phyloP scores from a whole-genome alignment of 2,113 vertebrate species.

The Psittacara wagleri region DNA sequence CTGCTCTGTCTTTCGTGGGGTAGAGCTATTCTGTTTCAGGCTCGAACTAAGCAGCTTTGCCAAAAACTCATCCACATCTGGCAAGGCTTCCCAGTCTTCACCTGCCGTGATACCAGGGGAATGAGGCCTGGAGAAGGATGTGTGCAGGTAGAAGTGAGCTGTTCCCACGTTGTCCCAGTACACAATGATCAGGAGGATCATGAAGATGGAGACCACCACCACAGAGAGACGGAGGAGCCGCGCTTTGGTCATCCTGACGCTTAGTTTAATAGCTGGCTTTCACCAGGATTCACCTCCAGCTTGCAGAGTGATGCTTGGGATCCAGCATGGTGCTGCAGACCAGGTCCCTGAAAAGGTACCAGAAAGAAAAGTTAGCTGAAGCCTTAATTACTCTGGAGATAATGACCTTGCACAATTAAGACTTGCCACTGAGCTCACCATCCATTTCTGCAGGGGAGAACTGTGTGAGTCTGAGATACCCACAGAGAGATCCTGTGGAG shows the following conservation, averaged over 20 bases:
- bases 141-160: constrained; percentile 86
- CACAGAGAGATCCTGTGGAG: accelerated
- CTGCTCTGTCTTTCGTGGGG: constrained; percentile 39
- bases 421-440: accelerated
- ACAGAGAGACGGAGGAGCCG: constrained; percentile 89
- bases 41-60: constrained; percentile 76
- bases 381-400: background rate
- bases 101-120: constrained; percentile 25
- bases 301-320: background rate
- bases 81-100: constrained; percentile 67
- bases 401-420: background rate
- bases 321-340: constrained; percentile 12
- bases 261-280: background rate
- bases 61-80: constrained; percentile 87
- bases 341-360: constrained; percentile 45
- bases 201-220: constrained; percentile 87
- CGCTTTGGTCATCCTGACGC: constrained; percentile 87
- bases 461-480: background rate
- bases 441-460: accelerated
- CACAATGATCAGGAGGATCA: constrained; percentile 94
- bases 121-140: constrained; percentile 82
- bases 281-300: constrained; percentile 47
- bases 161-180: constrained; percentile 96
- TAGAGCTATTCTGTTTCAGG: background rate
- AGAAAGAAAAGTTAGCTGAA: background rate